Evolutionary conservation across 2,113 vertebrate genomes (phyloP), one percentile per base, ranked within the genome.

Genomic region (Eubucco bourcierii): DNA sequence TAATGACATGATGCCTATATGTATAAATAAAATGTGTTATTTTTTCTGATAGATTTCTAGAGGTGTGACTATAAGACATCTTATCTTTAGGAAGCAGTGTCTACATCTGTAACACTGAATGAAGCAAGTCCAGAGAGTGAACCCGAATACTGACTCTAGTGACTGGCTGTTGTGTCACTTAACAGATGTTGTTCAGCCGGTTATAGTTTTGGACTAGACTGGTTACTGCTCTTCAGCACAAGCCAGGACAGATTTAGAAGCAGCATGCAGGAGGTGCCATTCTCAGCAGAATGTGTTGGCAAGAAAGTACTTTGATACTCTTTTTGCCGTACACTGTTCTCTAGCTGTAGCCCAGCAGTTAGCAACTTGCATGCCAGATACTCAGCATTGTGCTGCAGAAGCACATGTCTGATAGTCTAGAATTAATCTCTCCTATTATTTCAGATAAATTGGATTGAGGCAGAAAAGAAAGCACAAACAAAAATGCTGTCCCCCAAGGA

Each of bases 361-460:
- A n/a, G 15, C 19, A 9, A 8, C 1, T 13, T 33, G 25, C 4
- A 4, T 6, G 7, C 29, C 10, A 50, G 17, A 10, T 58, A 4
- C 44, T 60, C 25, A 47, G 15, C 64, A 80, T 70, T 1, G 0
- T 65, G 37, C n/a, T 70, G 2, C 28, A 55, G 55, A 68, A 73
- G 21, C 27, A 24, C 6, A 31, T 12, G n/a, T 65, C 34, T 73
- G 4, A 8, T 80, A n/a, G 21, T 73, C 68, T 84, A 10, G 27
- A 71, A 39, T n/a, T 25, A 9, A 21, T 24, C 15, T 61, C 41
- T 87, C 16, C 72, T 4, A 3, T 61, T 88, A 47, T 50, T 90
- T 84, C 28, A 29, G 27, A 29, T 20, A 29, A 5, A 24, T 7
- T n/a, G 7, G 83, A 33, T 27, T 83, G 80, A 34, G 23, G 13